These are phyloP conservation scores for Opisthocomus hoazin DNA, from an alignment of 2,113 vertebrate genomes.

Conservation along the genomic window DNA sequence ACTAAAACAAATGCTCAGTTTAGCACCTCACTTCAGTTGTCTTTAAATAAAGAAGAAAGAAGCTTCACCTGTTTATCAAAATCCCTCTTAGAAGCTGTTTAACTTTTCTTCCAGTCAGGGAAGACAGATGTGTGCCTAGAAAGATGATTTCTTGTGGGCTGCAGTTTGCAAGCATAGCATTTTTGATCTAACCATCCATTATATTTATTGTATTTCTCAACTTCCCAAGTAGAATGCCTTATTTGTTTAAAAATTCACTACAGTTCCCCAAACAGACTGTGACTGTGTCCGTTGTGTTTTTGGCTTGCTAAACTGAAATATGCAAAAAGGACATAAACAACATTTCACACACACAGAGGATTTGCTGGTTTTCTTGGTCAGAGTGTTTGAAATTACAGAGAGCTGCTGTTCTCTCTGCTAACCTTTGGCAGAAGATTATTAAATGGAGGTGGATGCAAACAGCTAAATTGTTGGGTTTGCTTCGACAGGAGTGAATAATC, in stretches of 20 bases:
- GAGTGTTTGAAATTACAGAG: background rate
- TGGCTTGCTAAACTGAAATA: background rate
- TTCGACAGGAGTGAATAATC: background rate
- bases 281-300: background rate
- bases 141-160: background rate
- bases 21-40: background rate
- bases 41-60: background rate
- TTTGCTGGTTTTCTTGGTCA: background rate
- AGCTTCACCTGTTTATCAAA: background rate
- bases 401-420: background rate
- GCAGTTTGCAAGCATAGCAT: background rate
- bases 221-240: background rate
- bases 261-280: background rate
- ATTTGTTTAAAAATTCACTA: slow-evolving; percentile 22
- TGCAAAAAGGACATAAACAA: background rate
- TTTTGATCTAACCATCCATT: background rate
- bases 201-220: background rate
- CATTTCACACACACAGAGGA: rapidly evolving
- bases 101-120: background rate
- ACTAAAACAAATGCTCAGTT: background rate
- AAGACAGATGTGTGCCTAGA: background rate
- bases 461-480: background rate
- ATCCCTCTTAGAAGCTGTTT: background rate
- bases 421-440: background rate
- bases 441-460: background rate